Conservation (phyloP, 1,140 invertebrate genomes). For the Hyles vespertilio region DNA sequence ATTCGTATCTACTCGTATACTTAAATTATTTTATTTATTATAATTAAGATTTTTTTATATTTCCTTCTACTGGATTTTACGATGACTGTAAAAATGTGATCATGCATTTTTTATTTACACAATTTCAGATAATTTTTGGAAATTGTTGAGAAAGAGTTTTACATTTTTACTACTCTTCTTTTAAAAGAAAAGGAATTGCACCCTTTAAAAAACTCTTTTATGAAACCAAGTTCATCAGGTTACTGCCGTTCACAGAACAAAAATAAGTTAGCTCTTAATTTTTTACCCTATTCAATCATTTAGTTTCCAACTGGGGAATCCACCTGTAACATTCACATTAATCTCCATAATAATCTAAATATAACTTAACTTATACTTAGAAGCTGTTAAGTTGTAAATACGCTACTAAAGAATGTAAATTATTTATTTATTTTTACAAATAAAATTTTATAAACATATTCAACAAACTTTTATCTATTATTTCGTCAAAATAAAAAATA, state of each 20-base stretch:
- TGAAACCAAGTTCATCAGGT: too few relatives aligned
- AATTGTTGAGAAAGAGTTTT: too few relatives aligned
- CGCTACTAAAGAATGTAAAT: constrained; percentile 61
- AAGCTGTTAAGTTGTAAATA: constrained; percentile 52
- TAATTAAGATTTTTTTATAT: constrained; percentile 13
- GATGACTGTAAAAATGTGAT: too few relatives aligned
- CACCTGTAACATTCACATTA: too few relatives aligned
- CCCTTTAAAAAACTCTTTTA: too few relatives aligned
- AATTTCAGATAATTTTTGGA: not conserved
- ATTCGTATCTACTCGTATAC: constrained; percentile 17
- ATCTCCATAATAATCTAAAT: too few relatives aligned
- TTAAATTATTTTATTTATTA: constrained; percentile 16
- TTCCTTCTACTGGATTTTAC: not conserved
- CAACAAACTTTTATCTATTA: not conserved
- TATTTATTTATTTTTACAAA: constrained; percentile 62
- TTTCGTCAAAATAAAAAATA: not conserved
- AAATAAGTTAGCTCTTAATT: too few relatives aligned
- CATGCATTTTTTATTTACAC: not conserved
- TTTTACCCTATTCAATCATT: too few relatives aligned
- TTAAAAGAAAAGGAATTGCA: too few relatives aligned
- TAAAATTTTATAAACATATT: constrained; percentile 11
- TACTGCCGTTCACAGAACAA: too few relatives aligned
- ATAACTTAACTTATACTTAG: constrained; percentile 7
- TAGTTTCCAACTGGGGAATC: too few relatives aligned
- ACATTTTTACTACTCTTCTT: too few relatives aligned